Evolutionary conservation across 2,113 vertebrate genomes (phyloP).

Genomic region (Philantomba maxwellii): DNA sequence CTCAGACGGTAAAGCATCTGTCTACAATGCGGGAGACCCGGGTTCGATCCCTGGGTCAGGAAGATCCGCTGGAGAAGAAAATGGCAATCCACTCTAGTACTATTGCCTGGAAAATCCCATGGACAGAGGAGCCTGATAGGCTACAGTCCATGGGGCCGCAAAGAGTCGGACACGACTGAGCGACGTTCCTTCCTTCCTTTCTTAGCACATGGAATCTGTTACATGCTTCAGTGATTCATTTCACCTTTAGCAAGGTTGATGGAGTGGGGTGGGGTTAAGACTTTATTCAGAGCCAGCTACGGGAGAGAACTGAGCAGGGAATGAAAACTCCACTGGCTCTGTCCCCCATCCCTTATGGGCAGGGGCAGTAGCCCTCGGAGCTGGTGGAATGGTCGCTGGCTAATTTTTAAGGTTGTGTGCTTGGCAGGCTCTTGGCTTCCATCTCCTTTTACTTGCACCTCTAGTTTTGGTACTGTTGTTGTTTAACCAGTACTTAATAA

Average conservation of each 20-base stretch:
- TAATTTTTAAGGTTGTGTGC: neutral
- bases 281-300: neutral
- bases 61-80: too few relatives aligned
- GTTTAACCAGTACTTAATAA: neutral
- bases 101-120: too few relatives aligned
- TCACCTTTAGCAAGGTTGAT: neutral
- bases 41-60: too few relatives aligned
- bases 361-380: too few relatives aligned
- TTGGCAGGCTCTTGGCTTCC: neutral
- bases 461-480: neutral
- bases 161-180: too few relatives aligned
- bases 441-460: neutral
- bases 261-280: neutral
- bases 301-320: neutral
- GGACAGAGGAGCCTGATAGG: too few relatives aligned
- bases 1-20: too few relatives aligned
- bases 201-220: neutral
- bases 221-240: neutral
- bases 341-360: neutral
- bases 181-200: too few relatives aligned
- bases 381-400: neutral
- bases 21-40: too few relatives aligned
- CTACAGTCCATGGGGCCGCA: too few relatives aligned
- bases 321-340: neutral
- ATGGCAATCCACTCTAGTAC: too few relatives aligned